phyloP scores from a whole-genome alignment of 1,140 invertebrate species.

The Archivesica marissinica region DNA sequence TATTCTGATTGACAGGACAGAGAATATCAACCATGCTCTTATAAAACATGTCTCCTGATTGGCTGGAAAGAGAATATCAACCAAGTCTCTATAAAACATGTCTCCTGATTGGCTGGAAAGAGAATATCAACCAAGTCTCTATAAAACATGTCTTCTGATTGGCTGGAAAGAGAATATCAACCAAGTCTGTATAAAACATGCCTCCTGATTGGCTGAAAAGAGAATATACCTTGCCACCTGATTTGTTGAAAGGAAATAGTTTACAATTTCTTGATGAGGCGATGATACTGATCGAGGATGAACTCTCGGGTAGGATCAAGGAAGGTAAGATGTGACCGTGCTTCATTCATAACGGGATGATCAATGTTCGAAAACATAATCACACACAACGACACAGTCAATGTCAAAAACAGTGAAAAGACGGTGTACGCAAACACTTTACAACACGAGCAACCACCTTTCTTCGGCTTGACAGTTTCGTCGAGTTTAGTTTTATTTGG shows the following conservation, averaged over 20 bases:
- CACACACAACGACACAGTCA: slow-evolving; percentile 71
- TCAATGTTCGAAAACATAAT: slow-evolving; percentile 75
- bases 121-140: too few relatives aligned
- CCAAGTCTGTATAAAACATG: not conserved
- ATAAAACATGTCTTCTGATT: too few relatives aligned
- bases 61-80: too few relatives aligned
- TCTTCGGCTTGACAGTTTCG: slow-evolving; percentile 46
- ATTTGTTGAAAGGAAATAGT: not conserved
- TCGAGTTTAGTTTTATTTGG: slow-evolving; percentile 16
- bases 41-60: too few relatives aligned
- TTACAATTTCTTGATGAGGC: slow-evolving; percentile 50
- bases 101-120: too few relatives aligned
- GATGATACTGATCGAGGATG: slow-evolving; percentile 66
- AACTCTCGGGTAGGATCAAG: slow-evolving; percentile 75
- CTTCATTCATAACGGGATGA: slow-evolving; percentile 70
- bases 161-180: too few relatives aligned
- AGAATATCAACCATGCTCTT: too few relatives aligned
- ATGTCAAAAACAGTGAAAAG: slow-evolving; percentile 71
- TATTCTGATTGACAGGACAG: too few relatives aligned
- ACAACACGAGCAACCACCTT: slow-evolving; percentile 61
- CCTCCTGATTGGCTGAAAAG: slow-evolving; percentile 6
- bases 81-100: too few relatives aligned
- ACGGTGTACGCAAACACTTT: slow-evolving; percentile 69
- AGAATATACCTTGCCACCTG: too few relatives aligned
- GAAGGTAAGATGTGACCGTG: slow-evolving; percentile 71